Evolutionary conservation across 1,140 invertebrate species (phyloP), one percentile per base, ranked within the genome.

Genomic region (Cydia splendana): DNA sequence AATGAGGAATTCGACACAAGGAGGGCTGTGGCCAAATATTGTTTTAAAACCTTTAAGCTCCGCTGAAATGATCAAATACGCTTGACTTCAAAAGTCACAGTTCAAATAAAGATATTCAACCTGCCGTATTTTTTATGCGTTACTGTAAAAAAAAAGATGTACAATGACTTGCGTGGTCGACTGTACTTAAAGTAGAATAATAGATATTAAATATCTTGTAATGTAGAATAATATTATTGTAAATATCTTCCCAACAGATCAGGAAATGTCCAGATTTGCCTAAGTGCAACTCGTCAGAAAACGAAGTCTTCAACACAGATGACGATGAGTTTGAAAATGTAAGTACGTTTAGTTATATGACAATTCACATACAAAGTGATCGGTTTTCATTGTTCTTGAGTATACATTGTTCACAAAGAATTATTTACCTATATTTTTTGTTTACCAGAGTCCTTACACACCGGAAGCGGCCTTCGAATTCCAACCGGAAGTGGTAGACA

Each of bases 401-500:
- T 42, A 10, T 10, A 42, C 7, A 42, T 42, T 42, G 38, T 42
- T 42, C 9, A 9, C 38, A 42, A 42, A 42, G 51, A n/a, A 7
- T 62, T 24, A 62, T 73, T 9, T 18, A 38, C 9, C 51, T 57
- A 71, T 18, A 53, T 69, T 74, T 57, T 77, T 65, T 65, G 1
- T 28, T 67, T 75, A 65, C 34, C 73, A 84, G 87, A 84, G 85
- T 74, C 67, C 78, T 1, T 88, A 87, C 76, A 73, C 82, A 28
- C 88, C 90, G 9, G 88, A 87, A 77, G 82, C 82, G 1, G 84
- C 85, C 0, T 89, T 84, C 75, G 90, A 91, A 80, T 84, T 85
- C 79, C 76, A 84, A 20, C 87, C 87, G 0, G 85, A 88, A 75
- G 71, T 76, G 0, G 18, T 83, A 7, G 79, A 83, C 18, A 48